Conservation (phyloP, 1,140 invertebrate species). For the Ctenoplectra terminalis region DNA sequence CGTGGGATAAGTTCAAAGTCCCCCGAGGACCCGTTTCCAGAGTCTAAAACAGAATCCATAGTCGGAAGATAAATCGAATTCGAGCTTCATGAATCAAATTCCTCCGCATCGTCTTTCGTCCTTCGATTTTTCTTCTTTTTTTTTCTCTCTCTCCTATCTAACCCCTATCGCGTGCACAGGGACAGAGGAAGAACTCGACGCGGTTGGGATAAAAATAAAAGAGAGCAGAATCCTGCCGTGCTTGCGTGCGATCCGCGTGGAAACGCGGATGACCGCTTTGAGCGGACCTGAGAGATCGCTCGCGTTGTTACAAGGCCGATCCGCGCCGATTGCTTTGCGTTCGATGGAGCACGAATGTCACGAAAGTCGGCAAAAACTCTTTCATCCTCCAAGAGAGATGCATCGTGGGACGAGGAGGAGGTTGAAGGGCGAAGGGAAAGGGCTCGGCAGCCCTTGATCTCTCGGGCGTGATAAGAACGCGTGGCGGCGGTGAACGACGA, state of each 20-base stretch:
- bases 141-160: too few relatives aligned
- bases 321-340: conserved; percentile 25
- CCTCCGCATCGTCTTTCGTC: background rate
- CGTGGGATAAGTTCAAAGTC: background rate
- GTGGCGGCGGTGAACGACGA: background rate
- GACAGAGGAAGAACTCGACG: too few relatives aligned
- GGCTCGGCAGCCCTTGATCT: conserved; percentile 41
- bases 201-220: conserved; percentile 29
- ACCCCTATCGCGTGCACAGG: too few relatives aligned
- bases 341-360: conserved; percentile 49
- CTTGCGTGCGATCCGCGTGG: conserved; percentile 6
- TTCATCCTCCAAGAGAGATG: background rate
- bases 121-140: background rate
- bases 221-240: background rate
- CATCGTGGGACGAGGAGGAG: background rate
- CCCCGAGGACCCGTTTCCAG: background rate
- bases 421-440: background rate
- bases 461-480: conserved; percentile 44
- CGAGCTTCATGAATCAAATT: background rate
- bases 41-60: background rate
- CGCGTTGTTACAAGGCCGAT: conserved; percentile 23
- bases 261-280: background rate
- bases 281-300: background rate
- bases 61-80: background rate
- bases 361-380: conserved; percentile 47